phyloP scores from a whole-genome alignment of 1,140 invertebrate genomes.

The Drosophila repletoides region DNA sequence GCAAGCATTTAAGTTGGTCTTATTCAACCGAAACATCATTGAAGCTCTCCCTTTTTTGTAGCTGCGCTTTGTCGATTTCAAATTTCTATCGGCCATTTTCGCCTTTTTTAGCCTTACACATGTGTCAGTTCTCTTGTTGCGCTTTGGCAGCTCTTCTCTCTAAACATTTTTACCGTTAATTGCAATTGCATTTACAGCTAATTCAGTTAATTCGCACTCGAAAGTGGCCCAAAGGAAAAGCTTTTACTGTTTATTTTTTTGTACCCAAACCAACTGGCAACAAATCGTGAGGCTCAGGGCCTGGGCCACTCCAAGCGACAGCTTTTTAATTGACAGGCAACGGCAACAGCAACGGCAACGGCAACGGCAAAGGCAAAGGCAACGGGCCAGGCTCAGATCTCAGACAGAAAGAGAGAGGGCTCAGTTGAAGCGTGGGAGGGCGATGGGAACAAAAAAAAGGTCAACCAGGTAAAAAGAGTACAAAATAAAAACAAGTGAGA shows the following conservation, averaged over 20 bases:
- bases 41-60: neutral
- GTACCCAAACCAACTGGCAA: constrained; percentile 49
- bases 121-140: neutral
- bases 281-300: constrained; percentile 67
- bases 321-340: constrained; percentile 72
- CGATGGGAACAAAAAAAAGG: constrained; percentile 56
- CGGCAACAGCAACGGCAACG: no score
- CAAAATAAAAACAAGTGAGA: neutral
- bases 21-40: neutral
- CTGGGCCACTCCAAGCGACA: constrained; percentile 44
- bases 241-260: neutral
- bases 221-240: constrained; percentile 48
- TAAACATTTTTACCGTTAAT: constrained; percentile 53
- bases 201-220: constrained; percentile 72
- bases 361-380: no score
- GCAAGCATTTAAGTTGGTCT: no score
- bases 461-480: constrained; percentile 49
- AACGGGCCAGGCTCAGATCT: neutral
- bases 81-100: constrained; percentile 10
- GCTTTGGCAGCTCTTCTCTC: constrained; percentile 18
- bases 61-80: neutral
- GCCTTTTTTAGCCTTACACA: neutral
- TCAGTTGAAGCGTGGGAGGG: constrained; percentile 59
- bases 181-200: constrained; percentile 59
- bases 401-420: neutral